Percentiles rank a stretch among this genome's conserved stretches.
phyloP scores from a whole-genome alignment of 2,797 vertebrate species.

The Rhyacichthys aspro region DNA sequence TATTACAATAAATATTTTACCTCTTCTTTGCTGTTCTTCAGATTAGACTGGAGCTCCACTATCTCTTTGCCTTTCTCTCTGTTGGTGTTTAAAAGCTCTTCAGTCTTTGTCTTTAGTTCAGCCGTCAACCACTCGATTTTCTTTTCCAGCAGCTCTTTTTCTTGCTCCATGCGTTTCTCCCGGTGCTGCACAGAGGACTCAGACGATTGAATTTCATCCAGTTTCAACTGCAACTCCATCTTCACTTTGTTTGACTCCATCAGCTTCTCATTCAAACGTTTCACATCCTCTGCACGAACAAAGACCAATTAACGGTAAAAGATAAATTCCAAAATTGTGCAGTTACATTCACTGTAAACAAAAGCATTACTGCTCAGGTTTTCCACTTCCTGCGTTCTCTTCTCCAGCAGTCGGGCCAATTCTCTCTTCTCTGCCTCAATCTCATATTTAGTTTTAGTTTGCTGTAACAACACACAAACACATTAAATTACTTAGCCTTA shows the following conservation, averaged over 20 bases:
- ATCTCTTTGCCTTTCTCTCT: slow-evolving; percentile 91
- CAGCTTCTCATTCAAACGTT: slow-evolving; percentile 89
- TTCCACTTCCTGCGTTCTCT: slow-evolving; percentile 90
- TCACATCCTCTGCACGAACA: slow-evolving; percentile 86
- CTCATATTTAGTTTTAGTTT: slow-evolving; percentile 92
- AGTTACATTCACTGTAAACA: neutral
- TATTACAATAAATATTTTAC: slow-evolving; percentile 60
- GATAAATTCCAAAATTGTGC: neutral
- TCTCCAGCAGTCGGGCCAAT: slow-evolving; percentile 89
- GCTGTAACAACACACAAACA: slow-evolving; percentile 35
- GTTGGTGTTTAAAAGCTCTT: slow-evolving; percentile 86
- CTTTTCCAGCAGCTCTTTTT: slow-evolving; percentile 90
- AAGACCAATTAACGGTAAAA: neutral
- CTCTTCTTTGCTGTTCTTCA: slow-evolving; percentile 91
- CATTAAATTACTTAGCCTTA: neutral
- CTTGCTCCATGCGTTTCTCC: slow-evolving; percentile 93
- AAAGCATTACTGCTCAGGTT: slow-evolving; percentile 86
- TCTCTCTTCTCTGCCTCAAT: slow-evolving; percentile 94
- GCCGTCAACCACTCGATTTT: slow-evolving; percentile 89
- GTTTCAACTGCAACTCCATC: slow-evolving; percentile 89
- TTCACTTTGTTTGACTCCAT: slow-evolving; percentile 87
- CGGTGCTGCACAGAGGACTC: slow-evolving; percentile 89
- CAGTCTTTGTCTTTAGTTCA: slow-evolving; percentile 91
- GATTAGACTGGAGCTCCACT: slow-evolving; percentile 85
- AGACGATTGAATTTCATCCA: slow-evolving; percentile 92